Evolutionary conservation across 2,888 invertebrate species (phyloP), one percentile per base, ranked within the genome.

Genomic region (Cephus spinipes): DNA sequence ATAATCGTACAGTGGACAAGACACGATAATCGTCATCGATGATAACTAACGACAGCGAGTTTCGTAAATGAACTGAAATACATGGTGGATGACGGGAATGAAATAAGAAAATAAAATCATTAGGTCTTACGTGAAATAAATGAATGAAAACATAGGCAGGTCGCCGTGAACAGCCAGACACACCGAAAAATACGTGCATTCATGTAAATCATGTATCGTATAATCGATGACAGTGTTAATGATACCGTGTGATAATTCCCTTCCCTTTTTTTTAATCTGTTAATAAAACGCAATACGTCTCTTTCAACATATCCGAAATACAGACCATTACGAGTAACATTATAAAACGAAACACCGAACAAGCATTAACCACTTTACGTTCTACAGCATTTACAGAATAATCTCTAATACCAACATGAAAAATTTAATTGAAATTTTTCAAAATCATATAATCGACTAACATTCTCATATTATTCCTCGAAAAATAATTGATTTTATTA

Each of bases 121-220:
- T 55, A 23, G 40, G 23, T 55, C 55, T 23, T 9, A 55, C 23
- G 15, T 23, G 9, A 55, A 55, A 55, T 9, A 55, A 55, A 55
- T 55, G 55, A 9, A 73, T 71, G 75, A 76, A 74, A 79, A 82
- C 79, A 83, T 81, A 84, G 82, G 81, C 81, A 77, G 82, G 79
- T 81, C 82, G 79, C 82, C 83, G 83, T 84, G 85, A 84, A 86
- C 84, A 84, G 83, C 82, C 86, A 86, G 55, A 55, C 85, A 85
- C 84, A 83, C 85, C 82, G 84, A 84, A 82, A 84, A 81, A 84
- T 84, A 86, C 85, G 86, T 83, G 83, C 82, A 81, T 80, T 84
- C 83, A 81, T 55, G 55, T 55, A 55, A 55, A 55, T 55, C 55
- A 55, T 73, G 76, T 76, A 76, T 73, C 76, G 73, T 76, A 81